These are phyloP conservation scores for Echinops telfairi DNA, from an alignment of 2,113 vertebrate species.

Conservation along the genomic window DNA sequence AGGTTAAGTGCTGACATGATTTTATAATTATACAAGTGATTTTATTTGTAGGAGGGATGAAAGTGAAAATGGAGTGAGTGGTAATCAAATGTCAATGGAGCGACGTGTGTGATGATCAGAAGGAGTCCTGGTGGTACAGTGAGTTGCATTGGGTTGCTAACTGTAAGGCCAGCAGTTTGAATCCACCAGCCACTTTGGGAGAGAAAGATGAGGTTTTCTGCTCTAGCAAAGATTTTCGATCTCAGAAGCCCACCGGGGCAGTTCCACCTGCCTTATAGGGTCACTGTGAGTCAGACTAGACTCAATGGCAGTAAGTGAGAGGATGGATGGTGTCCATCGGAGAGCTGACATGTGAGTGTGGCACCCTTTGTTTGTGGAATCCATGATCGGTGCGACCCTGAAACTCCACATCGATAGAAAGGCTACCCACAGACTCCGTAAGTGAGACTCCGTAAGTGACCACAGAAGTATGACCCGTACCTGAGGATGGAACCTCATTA, in stretches of 20 bases:
- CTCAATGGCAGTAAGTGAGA: too few relatives aligned
- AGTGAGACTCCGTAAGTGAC: not conserved
- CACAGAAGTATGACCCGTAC: not conserved
- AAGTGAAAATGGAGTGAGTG: constrained; percentile 49
- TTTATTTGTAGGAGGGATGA: constrained; percentile 20
- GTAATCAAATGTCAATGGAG: constrained; percentile 64
- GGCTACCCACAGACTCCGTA: not conserved
- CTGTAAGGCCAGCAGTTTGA: too few relatives aligned
- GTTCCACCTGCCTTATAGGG: too few relatives aligned
- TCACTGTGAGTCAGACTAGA: too few relatives aligned
- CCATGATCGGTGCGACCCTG: not conserved
- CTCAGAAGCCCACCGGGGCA: too few relatives aligned
- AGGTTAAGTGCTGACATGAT: constrained; percentile 64
- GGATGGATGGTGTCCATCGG: not conserved
- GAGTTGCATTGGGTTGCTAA: too few relatives aligned
- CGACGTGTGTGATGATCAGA: not conserved
- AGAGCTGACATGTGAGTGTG: constrained; percentile 24
- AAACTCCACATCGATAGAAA: not conserved
- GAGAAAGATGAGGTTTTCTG: too few relatives aligned
- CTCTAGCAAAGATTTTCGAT: too few relatives aligned
- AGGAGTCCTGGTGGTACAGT: too few relatives aligned
- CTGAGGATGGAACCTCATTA: not conserved
- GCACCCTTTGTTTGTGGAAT: constrained; percentile 1
- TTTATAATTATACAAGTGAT: constrained; percentile 60
- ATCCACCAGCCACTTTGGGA: too few relatives aligned